Percentiles rank a stretch among this genome's conserved stretches.
Conservation (phyloP, 2,113 vertebrate species). For the Oreotrochilus melanogaster region DNA sequence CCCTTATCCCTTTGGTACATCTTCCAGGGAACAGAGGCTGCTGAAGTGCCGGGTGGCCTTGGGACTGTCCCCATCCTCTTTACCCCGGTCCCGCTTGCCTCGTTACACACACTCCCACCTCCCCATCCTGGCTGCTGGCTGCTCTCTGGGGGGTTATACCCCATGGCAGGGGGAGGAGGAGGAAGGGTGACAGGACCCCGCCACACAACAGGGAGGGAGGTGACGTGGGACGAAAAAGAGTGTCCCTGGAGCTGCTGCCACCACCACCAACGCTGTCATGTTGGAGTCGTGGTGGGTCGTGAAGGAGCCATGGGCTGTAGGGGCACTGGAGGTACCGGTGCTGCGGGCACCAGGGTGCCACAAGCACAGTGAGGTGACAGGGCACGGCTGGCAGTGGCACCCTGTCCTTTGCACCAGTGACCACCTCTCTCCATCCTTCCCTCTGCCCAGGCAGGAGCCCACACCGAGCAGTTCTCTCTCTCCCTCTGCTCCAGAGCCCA, state of each 20-base stretch:
- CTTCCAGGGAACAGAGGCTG: neutral
- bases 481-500: neutral
- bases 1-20: neutral
- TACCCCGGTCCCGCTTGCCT: neutral
- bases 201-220: neutral
- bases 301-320: neutral
- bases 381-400: neutral
- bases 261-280: fast-evolving
- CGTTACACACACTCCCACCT: fast-evolving
- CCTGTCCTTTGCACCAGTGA: neutral
- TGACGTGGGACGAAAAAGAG: neutral
- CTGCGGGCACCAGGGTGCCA: neutral
- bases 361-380: fast-evolving
- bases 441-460: neutral
- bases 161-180: fast-evolving
- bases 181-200: neutral
- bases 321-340: fast-evolving
- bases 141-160: neutral
- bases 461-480: too few relatives aligned
- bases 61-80: neutral
- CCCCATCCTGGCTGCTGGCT: neutral
- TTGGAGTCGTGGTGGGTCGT: fast-evolving
- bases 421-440: neutral
- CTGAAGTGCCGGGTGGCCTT: neutral
- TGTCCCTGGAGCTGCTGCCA: neutral